Base-by-base conservation (phyloP, 2,797 vertebrate species). In the Sus cebifrons region DNA sequence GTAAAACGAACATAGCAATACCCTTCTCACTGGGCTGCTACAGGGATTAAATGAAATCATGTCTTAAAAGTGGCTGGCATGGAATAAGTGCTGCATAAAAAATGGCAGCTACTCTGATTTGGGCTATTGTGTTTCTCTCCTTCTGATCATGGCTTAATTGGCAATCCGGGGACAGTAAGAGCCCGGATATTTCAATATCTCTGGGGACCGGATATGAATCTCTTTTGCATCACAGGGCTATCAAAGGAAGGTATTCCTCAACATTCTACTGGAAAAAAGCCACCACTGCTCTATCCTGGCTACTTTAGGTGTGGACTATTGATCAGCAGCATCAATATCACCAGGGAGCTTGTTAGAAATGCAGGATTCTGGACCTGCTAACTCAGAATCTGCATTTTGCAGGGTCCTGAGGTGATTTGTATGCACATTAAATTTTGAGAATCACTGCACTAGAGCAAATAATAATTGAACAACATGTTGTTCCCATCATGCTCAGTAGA, bases 171-270 rank as follows among this genome's bases (percentile, higher is more conserved):
- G 36, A 62, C 58, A 58, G 36, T 70, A 15, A 17, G 74, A 95
- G 27, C 25, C 65, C 36, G 54, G 95, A 67, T 12, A 58, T 70
- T 91, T 74, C 60, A 1, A 0, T 36, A 71, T 74, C 77, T 89
- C 73, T 62, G 44, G 52, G 25, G 21, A 92, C 89, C 95, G 73
- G 85, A 94, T 82, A 93, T 75, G 73, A 94, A 86, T 85, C 54
- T 86, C 36, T 96, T 54, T 73, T 10, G 32, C 40, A 52, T 90
- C 49, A 64, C 14, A 49, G 65, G 67, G 65, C 81, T 54, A 77
- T 85, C 23, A 65, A 85, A 84, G 74, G n/a, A 83, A 86, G 27
- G 15, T 40, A 23, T 75, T 36, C 62, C 52, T 82, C 56, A 29
- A 18, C 21, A 36, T 85, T 74, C 54, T 87, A 3, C 25, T 36